Evolutionary conservation across 2,113 vertebrate species (phyloP).

Genomic region (Onychostruthus taczanowskii): DNA sequence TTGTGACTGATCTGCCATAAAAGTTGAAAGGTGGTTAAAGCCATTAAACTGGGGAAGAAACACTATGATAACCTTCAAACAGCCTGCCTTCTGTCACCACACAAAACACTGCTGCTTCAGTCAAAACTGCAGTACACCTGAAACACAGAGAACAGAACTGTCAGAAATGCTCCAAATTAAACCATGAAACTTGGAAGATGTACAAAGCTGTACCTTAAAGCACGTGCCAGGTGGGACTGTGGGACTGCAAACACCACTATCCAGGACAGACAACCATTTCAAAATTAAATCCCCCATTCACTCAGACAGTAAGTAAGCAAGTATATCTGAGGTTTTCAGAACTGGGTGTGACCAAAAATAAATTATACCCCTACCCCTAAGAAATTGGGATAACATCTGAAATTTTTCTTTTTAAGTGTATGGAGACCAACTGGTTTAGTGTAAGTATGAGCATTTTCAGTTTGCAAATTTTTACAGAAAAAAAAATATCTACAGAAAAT

Average conservation of each 20-base stretch:
- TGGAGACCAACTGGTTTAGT: neutral
- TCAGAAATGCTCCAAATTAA: neutral
- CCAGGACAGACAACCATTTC: neutral
- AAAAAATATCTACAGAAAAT: neutral
- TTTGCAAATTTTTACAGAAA: neutral
- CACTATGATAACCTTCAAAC: neutral
- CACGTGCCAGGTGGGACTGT: neutral
- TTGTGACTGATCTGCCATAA: neutral
- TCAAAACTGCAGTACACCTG: neutral
- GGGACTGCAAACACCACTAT: neutral
- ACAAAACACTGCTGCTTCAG: neutral
- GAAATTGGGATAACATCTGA: neutral
- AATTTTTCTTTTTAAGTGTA: neutral
- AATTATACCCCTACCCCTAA: neutral
- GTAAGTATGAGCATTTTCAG: neutral
- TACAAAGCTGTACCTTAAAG: neutral
- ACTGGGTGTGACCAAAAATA: neutral
- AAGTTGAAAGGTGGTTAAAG: slow-evolving; percentile 32
- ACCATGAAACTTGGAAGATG: neutral
- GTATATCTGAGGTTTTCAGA: neutral
- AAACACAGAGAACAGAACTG: neutral
- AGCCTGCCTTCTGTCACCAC: neutral
- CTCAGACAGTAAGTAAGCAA: neutral
- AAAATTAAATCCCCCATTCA: neutral
- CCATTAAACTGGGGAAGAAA: neutral